phyloP scores from a whole-genome alignment of 2,888 invertebrate species.

The Cataglyphis altisquamis region DNA sequence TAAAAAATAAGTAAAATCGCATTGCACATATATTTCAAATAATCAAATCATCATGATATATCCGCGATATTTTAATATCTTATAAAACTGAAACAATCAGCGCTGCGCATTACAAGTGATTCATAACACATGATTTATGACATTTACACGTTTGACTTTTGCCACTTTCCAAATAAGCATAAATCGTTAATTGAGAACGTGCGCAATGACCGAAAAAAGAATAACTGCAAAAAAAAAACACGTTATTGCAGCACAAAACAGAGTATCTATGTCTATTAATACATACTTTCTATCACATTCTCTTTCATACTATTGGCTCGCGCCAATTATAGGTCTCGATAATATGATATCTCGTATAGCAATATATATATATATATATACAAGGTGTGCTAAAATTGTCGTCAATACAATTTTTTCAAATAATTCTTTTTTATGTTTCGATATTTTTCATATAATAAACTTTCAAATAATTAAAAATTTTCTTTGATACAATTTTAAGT shows the following conservation, averaged over 20 bases:
- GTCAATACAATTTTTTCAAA: not conserved
- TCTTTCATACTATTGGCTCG: not conserved
- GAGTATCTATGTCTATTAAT: slow-evolving; percentile 2
- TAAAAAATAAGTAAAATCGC: not conserved
- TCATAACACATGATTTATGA: not conserved
- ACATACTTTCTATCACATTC: slow-evolving; percentile 42
- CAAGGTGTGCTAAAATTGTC: not conserved
- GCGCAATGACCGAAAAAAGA: not conserved
- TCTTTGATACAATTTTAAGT: not conserved
- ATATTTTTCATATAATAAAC: not conserved
- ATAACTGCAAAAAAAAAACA: slow-evolving; percentile 1
- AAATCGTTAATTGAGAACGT: slow-evolving; percentile 30
- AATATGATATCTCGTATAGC: slow-evolving; percentile 16
- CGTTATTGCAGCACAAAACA: slow-evolving; percentile 10
- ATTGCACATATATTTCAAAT: not conserved
- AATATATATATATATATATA: not conserved
- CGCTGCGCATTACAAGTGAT: not conserved
- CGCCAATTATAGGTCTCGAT: slow-evolving; percentile 20
- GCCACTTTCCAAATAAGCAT: slow-evolving; percentile 31
- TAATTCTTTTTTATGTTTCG: not conserved
- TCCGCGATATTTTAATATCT: not conserved
- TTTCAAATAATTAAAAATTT: slow-evolving; percentile 1
- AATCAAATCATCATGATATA: not conserved
- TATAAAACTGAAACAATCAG: not conserved
- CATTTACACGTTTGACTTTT: not conserved